Evolutionary conservation across 2,888 invertebrate genomes (phyloP), one percentile per base, ranked within the genome.

Genomic region (Sicus ferrugineus): DNA sequence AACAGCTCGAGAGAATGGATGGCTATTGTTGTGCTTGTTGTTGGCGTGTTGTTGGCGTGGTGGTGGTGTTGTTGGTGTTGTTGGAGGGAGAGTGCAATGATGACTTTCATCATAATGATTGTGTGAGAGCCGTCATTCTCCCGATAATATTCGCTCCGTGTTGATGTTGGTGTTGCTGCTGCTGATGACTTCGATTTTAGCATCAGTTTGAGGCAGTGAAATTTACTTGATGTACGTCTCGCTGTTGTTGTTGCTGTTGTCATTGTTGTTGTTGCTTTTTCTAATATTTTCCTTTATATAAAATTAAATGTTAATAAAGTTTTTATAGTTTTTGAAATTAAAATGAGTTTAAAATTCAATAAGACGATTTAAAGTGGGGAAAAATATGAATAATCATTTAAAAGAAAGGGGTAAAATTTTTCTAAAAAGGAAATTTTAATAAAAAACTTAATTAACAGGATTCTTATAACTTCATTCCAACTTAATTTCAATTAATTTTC

Each of bases 121-220:
- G n/a, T n/a, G n/a, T n/a, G n/a, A n/a, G n/a, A n/a, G n/a, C n/a
- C n/a, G n/a, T n/a, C n/a, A n/a, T n/a, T n/a, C 16, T 42, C 5
- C 14, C n/a, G 42, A 42, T 42, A 16, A 42, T 16, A 1, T 7
- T 42, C 34, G 34, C 2, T 34, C 34, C 16, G 28, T 31, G 23
- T 42, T 61, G 38, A 19, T 48, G 63, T 26, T 63, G 28, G 14
- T 63, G 46, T 28, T 30, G 28, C 7, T 63, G 34, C 21, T 63
- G 9, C n/a, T 63, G 26, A 46, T 19, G 48, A 48, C 30, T 48
- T 19, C 62, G 19, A 62, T 16, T 59, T 59, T 2, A 59, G 34
- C 46, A 61, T 16, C 42, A n/a, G 65, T 52, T 65, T 38, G 23
- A 42, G 65, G 6, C 34, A 54, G 54, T 65, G 52, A 50, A n/a